phyloP scores from a whole-genome alignment of 1,140 invertebrate species.

The Campoletis sonorensis region DNA sequence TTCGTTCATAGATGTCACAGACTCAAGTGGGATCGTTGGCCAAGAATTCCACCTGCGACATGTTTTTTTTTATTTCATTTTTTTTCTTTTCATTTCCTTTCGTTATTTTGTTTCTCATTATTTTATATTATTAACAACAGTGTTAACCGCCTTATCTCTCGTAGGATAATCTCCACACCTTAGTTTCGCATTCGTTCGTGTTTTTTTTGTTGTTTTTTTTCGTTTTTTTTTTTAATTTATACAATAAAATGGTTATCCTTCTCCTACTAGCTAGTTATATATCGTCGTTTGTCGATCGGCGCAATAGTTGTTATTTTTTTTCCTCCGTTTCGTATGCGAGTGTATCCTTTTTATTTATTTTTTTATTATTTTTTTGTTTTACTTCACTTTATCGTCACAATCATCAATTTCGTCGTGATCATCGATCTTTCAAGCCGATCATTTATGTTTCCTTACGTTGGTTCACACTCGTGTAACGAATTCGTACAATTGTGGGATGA shows the following conservation, averaged over 20 bases:
- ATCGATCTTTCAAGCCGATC: slow-evolving; percentile 35
- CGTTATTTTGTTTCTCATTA: slow-evolving; percentile 32
- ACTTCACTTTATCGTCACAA: neutral
- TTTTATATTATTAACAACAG: slow-evolving; percentile 73
- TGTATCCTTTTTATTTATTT: neutral
- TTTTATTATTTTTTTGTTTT: slow-evolving; percentile 10
- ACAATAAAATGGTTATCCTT: slow-evolving; percentile 70
- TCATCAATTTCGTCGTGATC: slow-evolving; percentile 27
- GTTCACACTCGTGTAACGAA: slow-evolving; percentile 8
- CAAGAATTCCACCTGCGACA: slow-evolving; percentile 51
- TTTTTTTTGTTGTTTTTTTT: slow-evolving; percentile 55
- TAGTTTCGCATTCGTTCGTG: slow-evolving; percentile 50
- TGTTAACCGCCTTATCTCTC: slow-evolving; percentile 71
- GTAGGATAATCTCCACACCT: slow-evolving; percentile 30
- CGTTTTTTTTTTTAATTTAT: slow-evolving; percentile 64
- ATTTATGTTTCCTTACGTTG: slow-evolving; percentile 22
- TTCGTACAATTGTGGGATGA: slow-evolving; percentile 12
- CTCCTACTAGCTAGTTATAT: slow-evolving; percentile 64
- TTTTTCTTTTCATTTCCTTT: slow-evolving; percentile 16
- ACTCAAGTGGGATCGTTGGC: slow-evolving; percentile 60
- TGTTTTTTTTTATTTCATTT: slow-evolving; percentile 23
- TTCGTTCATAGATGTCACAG: neutral
- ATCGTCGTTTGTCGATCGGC: slow-evolving; percentile 53
- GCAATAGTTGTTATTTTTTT: slow-evolving; percentile 38
- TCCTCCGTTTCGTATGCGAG: too few species aligned